Conservation (phyloP, 2,797 vertebrate species). For the Dallia pectoralis region DNA sequence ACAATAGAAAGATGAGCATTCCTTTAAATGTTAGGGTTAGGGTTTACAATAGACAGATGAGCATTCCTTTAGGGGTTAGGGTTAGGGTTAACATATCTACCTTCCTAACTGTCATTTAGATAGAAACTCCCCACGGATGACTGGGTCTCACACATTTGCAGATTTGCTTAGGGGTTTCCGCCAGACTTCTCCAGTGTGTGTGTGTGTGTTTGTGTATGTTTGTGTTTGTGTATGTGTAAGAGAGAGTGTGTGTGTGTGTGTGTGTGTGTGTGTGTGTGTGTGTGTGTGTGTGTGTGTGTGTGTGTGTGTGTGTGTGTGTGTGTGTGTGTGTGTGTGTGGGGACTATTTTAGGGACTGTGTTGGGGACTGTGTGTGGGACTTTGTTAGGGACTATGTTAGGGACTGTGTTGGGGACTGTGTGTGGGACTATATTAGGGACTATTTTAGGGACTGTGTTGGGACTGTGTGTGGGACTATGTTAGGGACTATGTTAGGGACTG, state of each 20-base stretch:
- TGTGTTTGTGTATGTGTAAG: too few relatives aligned
- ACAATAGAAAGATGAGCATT: not conserved
- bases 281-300: not conserved
- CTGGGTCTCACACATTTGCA: slow-evolving; percentile 35
- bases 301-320: too few relatives aligned
- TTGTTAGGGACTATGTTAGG: too few relatives aligned
- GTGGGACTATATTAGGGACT: not conserved
- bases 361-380: not conserved
- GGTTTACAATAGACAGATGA: not conserved
- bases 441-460: not conserved
- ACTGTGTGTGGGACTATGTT: too few relatives aligned
- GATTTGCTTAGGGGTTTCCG: slow-evolving; percentile 57
- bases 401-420: not conserved
- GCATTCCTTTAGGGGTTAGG: not conserved
- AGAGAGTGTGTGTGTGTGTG: too few relatives aligned
- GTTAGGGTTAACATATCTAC: not conserved
- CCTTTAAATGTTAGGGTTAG: not conserved
- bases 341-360: not conserved
- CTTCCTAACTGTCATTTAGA: slow-evolving; percentile 22
- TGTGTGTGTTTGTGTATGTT: too few relatives aligned
- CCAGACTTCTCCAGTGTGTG: too few relatives aligned
- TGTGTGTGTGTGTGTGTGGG: not conserved
- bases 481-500: too few relatives aligned
- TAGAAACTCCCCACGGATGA: slow-evolving; percentile 54
- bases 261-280: too few relatives aligned